Conservation (phyloP, 64 coral and sea anemone genomes). For the Acropora yongei region DNA sequence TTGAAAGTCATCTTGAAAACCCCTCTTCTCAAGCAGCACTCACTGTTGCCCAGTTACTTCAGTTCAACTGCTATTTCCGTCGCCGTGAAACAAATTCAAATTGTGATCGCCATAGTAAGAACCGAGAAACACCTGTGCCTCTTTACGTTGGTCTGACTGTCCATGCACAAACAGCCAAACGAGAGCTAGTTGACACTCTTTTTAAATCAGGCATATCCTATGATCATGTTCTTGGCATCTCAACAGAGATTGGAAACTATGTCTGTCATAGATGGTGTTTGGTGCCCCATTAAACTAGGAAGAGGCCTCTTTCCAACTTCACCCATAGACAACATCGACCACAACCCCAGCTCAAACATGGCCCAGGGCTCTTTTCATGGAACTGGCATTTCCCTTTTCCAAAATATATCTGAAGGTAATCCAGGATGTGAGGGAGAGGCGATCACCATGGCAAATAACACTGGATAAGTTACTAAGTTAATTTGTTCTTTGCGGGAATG, state of each 20-base stretch:
- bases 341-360: too few relatives aligned
- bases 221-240: conserved; percentile 25
- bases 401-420: too few relatives aligned
- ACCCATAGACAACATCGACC: conserved; percentile 7
- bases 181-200: conserved; percentile 25
- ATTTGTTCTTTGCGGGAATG: too few relatives aligned
- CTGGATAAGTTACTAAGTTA: too few relatives aligned
- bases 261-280: conserved; percentile 8
- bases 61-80: conserved; percentile 46
- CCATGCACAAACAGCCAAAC: conserved; percentile 12
- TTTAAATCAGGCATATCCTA: conserved; percentile 47
- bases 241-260: conserved; percentile 28
- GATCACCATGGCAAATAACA: too few relatives aligned
- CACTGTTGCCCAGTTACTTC: conserved; percentile 33
- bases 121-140: not conserved
- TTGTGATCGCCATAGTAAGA: not conserved
- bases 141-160: not conserved
- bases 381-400: not conserved
- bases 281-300: not conserved
- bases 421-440: too few relatives aligned
- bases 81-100: conserved; percentile 30
- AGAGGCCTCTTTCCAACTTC: conserved; percentile 35
- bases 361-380: too few relatives aligned
- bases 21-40: conserved; percentile 31
- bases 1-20: conserved; percentile 31